Percentiles rank a stretch among this genome's conserved stretches.
phyloP scores from a whole-genome alignment of 2,797 vertebrate species.

The Knipowitschia caucasica region DNA sequence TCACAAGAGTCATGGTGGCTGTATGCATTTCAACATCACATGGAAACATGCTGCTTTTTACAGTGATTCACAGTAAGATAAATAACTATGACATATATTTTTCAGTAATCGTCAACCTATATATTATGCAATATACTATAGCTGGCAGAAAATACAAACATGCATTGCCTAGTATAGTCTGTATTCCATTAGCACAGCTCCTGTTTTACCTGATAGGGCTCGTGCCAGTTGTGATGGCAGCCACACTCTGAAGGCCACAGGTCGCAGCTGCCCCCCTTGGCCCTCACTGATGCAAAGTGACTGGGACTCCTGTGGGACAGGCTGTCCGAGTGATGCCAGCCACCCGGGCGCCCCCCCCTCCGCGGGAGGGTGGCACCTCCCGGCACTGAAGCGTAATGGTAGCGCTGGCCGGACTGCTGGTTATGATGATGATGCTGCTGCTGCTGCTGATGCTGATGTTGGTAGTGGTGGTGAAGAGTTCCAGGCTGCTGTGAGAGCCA shows the following conservation, averaged over 20 bases:
- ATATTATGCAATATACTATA: no score
- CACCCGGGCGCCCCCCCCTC: constrained; percentile 65
- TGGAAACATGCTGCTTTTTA: neutral
- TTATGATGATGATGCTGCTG: constrained; percentile 50
- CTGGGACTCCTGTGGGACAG: constrained; percentile 74
- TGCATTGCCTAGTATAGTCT: neutral
- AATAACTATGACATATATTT: neutral
- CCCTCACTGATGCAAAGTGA: constrained; percentile 50
- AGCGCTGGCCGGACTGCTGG: constrained; percentile 26
- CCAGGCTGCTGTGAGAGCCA: constrained; percentile 74
- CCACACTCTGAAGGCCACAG: constrained; percentile 75
- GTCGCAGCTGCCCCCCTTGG: constrained; percentile 76
- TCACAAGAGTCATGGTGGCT: no score
- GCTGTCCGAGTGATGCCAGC: constrained; percentile 67
- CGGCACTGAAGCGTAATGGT: constrained; percentile 45
- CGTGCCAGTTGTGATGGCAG: constrained; percentile 80
- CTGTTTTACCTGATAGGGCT: constrained; percentile 72
- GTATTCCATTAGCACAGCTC: neutral
- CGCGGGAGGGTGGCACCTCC: constrained; percentile 67
- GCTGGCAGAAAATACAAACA: neutral
- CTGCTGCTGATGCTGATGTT: constrained; percentile 75
- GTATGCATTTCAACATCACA: neutral
- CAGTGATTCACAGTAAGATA: neutral
- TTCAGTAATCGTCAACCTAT: neutral
- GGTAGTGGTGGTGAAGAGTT: constrained; percentile 53